Base-by-base conservation (phyloP, 2,113 vertebrate genomes). In the Corythornis vintsioides region DNA sequence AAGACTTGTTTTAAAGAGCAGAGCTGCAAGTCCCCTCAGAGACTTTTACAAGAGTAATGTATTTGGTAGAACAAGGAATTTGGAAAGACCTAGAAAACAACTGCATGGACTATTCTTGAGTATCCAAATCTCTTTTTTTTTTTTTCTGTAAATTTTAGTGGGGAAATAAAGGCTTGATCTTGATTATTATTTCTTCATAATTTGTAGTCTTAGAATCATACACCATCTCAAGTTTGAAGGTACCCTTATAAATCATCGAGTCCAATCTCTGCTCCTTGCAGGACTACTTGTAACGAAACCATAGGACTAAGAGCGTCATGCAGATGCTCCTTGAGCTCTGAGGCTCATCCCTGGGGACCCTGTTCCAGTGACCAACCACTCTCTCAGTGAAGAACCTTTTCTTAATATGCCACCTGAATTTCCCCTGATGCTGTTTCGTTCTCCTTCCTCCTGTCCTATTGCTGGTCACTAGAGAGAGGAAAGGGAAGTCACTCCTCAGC, bases 51-150 rank as follows among this genome's bases (percentile, higher is more conserved):
- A 69, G 42, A 82, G 13, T 42, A 73, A 69, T 21, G 38, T 6
- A 67, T 8, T 28, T 90, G 70, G 70, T 93, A 56, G 35, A 90
- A 40, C 17, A 86, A 72, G 21, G 45, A 59, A 86, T 61, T 57
- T 78, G 74, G 45, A 93, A 78, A 22, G 50, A 71, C 63, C 52
- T 48, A 83, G 57, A 67, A 85, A 94, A 90, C 20, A 87, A 90
- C 17, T 48, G 25, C 33, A 82, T 18, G 6, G 69, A 55, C 25
- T 66, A 76, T 48, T 82, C 33, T 21, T 85, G 25, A 70, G 76
- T 21, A 22, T 73, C 38, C 59, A 87, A 70, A 70, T 66, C 16
- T 14, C 3, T 0, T 11, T n/a, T 86, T 33, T 86, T 33, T 33
- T 66, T 89, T 63, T 55, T 40, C 45, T 90, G 52, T 82, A 50